A percentile compares a stretch with the other conserved stretches of the same genome.
Conservation (phyloP, 2,888 invertebrate genomes). For the Leptothorax acervorum region DNA sequence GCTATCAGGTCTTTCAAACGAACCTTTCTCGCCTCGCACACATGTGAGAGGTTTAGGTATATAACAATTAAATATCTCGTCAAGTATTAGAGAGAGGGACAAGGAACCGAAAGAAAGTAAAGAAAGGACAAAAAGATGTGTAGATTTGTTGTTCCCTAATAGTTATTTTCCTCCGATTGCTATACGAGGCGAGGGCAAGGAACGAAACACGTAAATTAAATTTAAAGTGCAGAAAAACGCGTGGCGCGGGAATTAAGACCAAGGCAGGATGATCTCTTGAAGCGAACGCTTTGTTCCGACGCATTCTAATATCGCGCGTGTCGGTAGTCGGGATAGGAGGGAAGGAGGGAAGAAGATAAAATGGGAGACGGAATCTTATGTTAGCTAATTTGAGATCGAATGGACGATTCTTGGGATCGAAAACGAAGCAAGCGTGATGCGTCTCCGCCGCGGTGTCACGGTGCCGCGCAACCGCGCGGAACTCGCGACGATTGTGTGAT, state of each 20-base stretch:
- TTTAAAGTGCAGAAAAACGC: not conserved
- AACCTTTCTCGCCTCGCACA: not conserved
- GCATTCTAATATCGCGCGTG: slow-evolving; percentile 27
- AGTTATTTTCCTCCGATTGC: not conserved
- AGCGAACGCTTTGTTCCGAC: slow-evolving; percentile 21
- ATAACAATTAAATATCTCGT: not conserved
- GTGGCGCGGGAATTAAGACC: not conserved
- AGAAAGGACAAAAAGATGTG: not conserved
- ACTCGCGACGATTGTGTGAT: slow-evolving; percentile 59
- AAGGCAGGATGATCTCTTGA: not conserved
- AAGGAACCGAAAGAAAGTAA: not conserved
- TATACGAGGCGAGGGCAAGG: not conserved
- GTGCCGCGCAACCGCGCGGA: not conserved
- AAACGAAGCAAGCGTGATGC: not conserved
- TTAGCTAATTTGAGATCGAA: slow-evolving; percentile 29
- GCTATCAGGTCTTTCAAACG: not conserved
- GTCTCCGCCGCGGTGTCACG: no score
- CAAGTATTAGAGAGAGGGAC: not conserved
- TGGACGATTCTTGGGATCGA: not conserved
- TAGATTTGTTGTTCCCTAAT: not conserved
- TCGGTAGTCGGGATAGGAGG: no score
- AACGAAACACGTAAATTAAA: not conserved
- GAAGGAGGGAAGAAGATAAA: not conserved
- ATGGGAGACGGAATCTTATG: not conserved
- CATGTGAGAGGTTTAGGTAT: not conserved